Percentiles rank a stretch among this genome's conserved stretches.
Evolutionary conservation across 2,797 vertebrate species (phyloP).

Genomic region (Artibeus jamaicensis): DNA sequence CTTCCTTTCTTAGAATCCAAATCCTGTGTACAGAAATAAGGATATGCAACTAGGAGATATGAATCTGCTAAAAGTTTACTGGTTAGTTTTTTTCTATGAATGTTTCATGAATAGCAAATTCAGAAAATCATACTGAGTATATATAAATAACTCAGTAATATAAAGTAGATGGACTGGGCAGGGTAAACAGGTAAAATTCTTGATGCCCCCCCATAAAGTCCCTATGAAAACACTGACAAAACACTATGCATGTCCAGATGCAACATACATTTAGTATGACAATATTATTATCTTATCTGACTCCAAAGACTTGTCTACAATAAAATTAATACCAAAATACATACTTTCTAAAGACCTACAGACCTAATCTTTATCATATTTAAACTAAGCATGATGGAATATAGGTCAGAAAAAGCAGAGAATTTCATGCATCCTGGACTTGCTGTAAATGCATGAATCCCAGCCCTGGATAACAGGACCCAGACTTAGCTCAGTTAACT

Average conservation of each 20-base stretch:
- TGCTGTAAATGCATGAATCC: not conserved
- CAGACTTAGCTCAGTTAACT: not conserved
- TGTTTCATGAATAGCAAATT: not conserved
- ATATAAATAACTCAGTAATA: not conserved
- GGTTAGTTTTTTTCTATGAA: not conserved
- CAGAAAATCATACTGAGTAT: not conserved
- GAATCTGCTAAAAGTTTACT: not conserved
- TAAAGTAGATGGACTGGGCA: not conserved
- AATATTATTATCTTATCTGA: not conserved
- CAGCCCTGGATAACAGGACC: too few species aligned
- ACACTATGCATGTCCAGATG: not conserved
- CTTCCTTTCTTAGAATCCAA: constrained; percentile 57
- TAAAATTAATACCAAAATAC: not conserved
- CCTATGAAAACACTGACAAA: not conserved
- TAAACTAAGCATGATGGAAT: not conserved
- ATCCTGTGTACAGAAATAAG: constrained; percentile 29
- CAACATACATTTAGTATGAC: not conserved
- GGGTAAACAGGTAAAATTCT: not conserved
- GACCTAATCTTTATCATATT: not conserved
- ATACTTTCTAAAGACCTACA: not conserved
- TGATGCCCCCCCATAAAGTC: not conserved
- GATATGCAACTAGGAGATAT: not conserved
- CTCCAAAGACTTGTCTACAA: not conserved
- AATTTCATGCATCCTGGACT: not conserved
- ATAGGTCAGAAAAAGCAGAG: not conserved